Conservation (phyloP, 2,888 invertebrate genomes). For the Pollenia griseotomentosa region DNA sequence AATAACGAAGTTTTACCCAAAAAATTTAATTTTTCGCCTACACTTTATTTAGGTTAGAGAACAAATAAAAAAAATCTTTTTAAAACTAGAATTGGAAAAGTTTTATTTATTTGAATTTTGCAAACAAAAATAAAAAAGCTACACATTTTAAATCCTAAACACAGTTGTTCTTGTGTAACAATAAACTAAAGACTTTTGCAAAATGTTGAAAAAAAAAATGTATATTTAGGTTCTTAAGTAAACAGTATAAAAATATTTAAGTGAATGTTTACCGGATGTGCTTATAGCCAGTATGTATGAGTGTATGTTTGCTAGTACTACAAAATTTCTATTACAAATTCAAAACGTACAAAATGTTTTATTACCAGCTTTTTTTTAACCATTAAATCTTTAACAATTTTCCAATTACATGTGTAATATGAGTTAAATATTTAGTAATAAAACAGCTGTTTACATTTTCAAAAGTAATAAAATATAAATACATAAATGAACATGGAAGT, state of each 20-base stretch:
- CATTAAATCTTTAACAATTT: neutral
- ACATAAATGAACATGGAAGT: neutral
- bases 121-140: neutral
- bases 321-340: neutral
- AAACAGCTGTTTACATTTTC: neutral
- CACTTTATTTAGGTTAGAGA: neutral
- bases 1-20: neutral
- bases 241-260: too few species aligned
- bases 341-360: neutral
- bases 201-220: too few species aligned
- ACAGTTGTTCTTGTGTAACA: neutral
- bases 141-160: neutral
- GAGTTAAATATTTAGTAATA: constrained; percentile 1
- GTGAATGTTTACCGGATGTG: neutral
- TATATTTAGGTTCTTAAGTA: too few species aligned
- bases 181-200: neutral
- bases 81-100: constrained; percentile 21
- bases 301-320: neutral
- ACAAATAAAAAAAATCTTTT: constrained; percentile 3
- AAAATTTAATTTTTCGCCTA: neutral
- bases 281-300: neutral
- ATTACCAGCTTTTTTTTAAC: neutral
- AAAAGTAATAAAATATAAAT: constrained; percentile 19
- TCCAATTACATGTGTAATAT: neutral
- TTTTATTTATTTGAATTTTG: constrained; percentile 18